Evolutionary conservation across 1,140 invertebrate genomes (phyloP).

Genomic region (Pseudachorutes palmiensis): DNA sequence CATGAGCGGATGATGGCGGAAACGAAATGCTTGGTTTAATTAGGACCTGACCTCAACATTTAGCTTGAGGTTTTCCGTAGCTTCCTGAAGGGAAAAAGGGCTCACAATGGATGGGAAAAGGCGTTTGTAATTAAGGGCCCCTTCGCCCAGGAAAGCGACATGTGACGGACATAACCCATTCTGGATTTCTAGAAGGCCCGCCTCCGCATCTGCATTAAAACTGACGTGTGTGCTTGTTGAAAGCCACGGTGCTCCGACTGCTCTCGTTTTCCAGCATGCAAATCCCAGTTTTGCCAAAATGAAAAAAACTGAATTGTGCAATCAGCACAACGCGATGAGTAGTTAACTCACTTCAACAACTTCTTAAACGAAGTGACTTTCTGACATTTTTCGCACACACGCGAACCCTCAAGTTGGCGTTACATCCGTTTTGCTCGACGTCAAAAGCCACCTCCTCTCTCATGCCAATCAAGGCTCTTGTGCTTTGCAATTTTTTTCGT

Average conservation of each 20-base stretch:
- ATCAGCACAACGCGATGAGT: too few relatives aligned
- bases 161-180: neutral
- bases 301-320: too few relatives aligned
- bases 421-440: constrained; percentile 37
- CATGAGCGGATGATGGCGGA: neutral
- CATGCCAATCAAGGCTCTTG: neutral
- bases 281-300: too few relatives aligned
- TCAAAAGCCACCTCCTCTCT: neutral
- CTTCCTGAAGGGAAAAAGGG: neutral
- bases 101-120: neutral
- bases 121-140: neutral
- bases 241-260: too few relatives aligned
- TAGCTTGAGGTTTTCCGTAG: neutral
- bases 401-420: neutral
- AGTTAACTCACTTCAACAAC: neutral
- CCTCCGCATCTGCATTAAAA: neutral
- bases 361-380: neutral
- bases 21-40: neutral
- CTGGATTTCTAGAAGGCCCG: neutral
- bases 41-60: neutral
- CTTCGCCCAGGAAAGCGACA: neutral
- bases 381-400: neutral
- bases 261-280: too few relatives aligned
- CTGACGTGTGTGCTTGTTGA: neutral
- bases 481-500: too few relatives aligned